phyloP scores from a whole-genome alignment of 92 coral and sea anemone genomes.

The Montipora capitata region DNA sequence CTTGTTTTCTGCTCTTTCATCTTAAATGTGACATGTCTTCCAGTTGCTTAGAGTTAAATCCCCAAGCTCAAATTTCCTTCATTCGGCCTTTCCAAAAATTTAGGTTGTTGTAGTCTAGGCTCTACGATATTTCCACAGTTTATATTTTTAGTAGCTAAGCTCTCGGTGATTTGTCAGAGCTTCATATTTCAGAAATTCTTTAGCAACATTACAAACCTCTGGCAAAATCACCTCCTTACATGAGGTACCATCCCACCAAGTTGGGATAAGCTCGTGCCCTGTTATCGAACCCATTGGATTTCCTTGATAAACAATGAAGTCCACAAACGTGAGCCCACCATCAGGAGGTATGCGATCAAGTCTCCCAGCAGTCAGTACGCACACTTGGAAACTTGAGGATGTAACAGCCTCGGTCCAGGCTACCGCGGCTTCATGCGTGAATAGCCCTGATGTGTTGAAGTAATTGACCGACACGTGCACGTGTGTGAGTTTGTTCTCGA shows the following conservation, averaged over 20 bases:
- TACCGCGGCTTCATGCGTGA: constrained; percentile 86
- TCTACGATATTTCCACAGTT: no score
- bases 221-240: constrained; percentile 74
- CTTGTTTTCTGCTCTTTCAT: no score
- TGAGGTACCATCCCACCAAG: constrained; percentile 92
- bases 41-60: no score
- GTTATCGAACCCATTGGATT: constrained; percentile 84
- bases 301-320: constrained; percentile 83
- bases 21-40: no score
- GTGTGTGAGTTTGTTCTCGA: constrained; percentile 51
- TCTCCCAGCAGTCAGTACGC: constrained; percentile 87
- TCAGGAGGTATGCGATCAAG: constrained; percentile 82
- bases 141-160: no score
- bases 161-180: no score
- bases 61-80: no score
- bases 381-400: constrained; percentile 66
- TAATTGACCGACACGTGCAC: constrained; percentile 79
- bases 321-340: constrained; percentile 82
- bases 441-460: constrained; percentile 71
- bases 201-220: constrained; percentile 35
- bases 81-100: no score
- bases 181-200: no score
- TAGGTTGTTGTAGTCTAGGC: no score
- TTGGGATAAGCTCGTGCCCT: constrained; percentile 71
- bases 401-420: constrained; percentile 83